phyloP scores from a whole-genome alignment of 2,797 vertebrate genomes.

The Danio albolineatus region DNA sequence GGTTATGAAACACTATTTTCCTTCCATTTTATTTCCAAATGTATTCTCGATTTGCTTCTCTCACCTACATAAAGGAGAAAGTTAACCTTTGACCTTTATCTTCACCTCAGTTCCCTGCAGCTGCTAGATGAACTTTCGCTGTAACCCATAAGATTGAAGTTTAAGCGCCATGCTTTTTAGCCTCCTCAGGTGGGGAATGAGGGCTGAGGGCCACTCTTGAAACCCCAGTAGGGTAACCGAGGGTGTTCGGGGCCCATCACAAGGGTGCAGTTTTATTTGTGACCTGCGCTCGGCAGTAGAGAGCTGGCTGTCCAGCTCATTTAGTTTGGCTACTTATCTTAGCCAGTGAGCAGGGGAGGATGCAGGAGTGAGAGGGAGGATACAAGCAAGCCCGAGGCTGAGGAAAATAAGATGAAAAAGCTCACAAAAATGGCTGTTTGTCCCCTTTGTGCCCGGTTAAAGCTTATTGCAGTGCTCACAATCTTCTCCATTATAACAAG shows the following conservation, averaged over 20 bases:
- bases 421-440: slow-evolving; percentile 76
- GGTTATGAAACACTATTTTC: slow-evolving; percentile 46
- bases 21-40: background rate
- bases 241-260: slow-evolving; percentile 17
- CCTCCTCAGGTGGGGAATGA: slow-evolving; percentile 21
- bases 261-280: slow-evolving; percentile 36
- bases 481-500: background rate
- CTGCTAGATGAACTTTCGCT: slow-evolving; percentile 24
- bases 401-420: slow-evolving; percentile 74
- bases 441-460: slow-evolving; percentile 70
- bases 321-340: slow-evolving; percentile 76
- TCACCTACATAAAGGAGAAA: slow-evolving; percentile 44
- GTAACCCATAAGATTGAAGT: slow-evolving; percentile 10
- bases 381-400: slow-evolving; percentile 71
- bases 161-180: slow-evolving; percentile 23
- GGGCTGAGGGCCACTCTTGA: slow-evolving; percentile 29
- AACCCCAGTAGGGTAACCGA: background rate
- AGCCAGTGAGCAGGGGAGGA: slow-evolving; percentile 71
- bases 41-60: slow-evolving; percentile 17
- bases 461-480: slow-evolving; percentile 46
- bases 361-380: slow-evolving; percentile 65
- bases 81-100: slow-evolving; percentile 39
- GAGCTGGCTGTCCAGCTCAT: slow-evolving; percentile 67
- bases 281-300: slow-evolving; percentile 53
- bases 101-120: slow-evolving; percentile 5